A percentile compares a stretch with the other conserved stretches of the same genome.
These are phyloP conservation scores for Rhabdornis inornatus DNA, from an alignment of 2,113 vertebrate genomes.

Conservation along the genomic window DNA sequence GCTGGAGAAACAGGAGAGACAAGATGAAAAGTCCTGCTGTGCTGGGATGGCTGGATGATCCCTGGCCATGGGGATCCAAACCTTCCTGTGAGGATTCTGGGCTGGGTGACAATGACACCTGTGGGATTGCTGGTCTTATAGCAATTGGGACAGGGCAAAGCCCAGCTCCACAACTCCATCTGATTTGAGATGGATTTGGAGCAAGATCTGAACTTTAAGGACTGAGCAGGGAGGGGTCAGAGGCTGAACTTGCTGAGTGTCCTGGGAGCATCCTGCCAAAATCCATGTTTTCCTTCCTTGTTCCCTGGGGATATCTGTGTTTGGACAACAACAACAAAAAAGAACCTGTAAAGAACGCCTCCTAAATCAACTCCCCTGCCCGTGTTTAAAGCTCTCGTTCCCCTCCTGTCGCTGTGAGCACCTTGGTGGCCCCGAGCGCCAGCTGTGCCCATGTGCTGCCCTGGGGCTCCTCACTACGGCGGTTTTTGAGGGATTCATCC, in stretches of 20 bases:
- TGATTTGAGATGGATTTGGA: not conserved
- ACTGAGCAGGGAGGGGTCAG: not conserved
- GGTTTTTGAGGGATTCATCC: not conserved
- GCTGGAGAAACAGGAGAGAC: not conserved
- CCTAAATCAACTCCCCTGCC: not conserved
- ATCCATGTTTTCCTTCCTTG: not conserved
- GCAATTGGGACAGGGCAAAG: not conserved
- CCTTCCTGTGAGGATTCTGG: not conserved
- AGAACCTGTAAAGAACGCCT: fast-evolving
- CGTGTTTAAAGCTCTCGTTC: not conserved
- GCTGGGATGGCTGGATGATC: not conserved
- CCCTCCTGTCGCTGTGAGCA: fast-evolving
- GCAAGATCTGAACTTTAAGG: not conserved
- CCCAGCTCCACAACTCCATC: not conserved
- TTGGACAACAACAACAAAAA: not conserved
- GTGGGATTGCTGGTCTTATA: fast-evolving
- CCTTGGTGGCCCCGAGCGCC: not conserved
- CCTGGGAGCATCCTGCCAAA: not conserved
- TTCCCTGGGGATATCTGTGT: not conserved
- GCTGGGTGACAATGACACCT: not conserved
- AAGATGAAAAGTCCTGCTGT: not conserved
- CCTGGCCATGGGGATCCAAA: not conserved
- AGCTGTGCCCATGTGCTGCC: not conserved
- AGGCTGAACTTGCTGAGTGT: not conserved
- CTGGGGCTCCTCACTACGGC: fast-evolving